Evolutionary conservation across 2,797 vertebrate species (phyloP).

Genomic region (Hoplostethus atlanticus): DNA sequence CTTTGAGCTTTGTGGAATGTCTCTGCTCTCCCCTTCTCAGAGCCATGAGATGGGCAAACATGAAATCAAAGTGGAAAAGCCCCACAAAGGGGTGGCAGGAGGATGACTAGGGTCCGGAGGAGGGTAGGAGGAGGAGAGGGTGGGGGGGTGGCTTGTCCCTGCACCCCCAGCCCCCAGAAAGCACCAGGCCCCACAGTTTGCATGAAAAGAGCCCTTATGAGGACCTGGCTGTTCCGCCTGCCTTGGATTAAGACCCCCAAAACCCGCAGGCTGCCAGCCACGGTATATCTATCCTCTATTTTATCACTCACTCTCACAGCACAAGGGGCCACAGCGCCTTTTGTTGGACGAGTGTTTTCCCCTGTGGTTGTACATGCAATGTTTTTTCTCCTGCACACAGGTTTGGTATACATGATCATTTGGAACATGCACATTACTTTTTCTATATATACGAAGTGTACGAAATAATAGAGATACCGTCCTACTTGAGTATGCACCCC

Average conservation of each 20-base stretch:
- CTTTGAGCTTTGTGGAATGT: constrained; percentile 70
- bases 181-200: constrained; percentile 66
- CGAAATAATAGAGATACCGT: no score
- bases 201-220: constrained; percentile 86
- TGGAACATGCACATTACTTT: no score
- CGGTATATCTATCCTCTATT: constrained; percentile 66
- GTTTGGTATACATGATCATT: neutral
- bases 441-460: no score
- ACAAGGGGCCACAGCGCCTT: constrained; percentile 16
- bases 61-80: constrained; percentile 88
- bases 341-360: neutral
- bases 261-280: constrained; percentile 69
- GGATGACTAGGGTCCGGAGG: constrained; percentile 76
- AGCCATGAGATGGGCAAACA: constrained; percentile 78
- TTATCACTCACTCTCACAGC: constrained; percentile 64
- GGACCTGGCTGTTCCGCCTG: constrained; percentile 81
- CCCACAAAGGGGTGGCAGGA: constrained; percentile 80
- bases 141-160: constrained; percentile 60
- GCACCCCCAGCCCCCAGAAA: constrained; percentile 71
- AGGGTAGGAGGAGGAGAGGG: constrained; percentile 32
- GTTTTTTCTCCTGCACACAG: neutral
- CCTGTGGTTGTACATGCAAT: neutral
- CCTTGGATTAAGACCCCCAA: constrained; percentile 76
- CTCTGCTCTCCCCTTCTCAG: constrained; percentile 60
- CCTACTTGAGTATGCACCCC: no score